Evolutionary conservation across 2,113 vertebrate genomes (phyloP), one percentile per base, ranked within the genome.

Genomic region (Ophthalmolycus amberensis): DNA sequence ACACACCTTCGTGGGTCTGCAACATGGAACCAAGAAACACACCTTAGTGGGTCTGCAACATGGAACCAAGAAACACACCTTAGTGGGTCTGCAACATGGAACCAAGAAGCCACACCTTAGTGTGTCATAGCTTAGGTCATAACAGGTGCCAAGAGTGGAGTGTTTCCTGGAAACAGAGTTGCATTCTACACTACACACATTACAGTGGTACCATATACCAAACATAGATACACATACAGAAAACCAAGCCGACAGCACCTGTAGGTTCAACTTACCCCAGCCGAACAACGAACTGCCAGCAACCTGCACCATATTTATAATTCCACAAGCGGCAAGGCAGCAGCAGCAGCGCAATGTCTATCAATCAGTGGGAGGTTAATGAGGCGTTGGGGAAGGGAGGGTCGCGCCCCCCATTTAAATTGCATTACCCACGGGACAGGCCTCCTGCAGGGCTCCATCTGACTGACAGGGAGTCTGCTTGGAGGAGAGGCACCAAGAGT

Each of bases 281-380:
- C 76, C 1, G 44, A 71, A 68, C 20, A n/a, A 56, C 25, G 59
- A 71, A 46, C 73, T 34, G n/a, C 56, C 60, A 54, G 66, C 69
- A 40, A 70, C 59, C 6, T 38, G 34, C 70, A 85, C 86, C 77
- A 77, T 84, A 82, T 74, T 40, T 76, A 68, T 64, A 72, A 79
- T 80, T 67, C 85, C 68, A 72, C 69, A 8, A 80, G 71, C 80
- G 68, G 0, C 68, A 54, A 76, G 70, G 80, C 80, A 42, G 80
- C 82, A 56, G 64, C 81, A 50, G 81, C 83, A 54, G 58, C 82
- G 82, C 82, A 52, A 74, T 82, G 81, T 91, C 88, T 90, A 89
- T 91, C 89, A 91, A 86, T 93, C 90, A 84, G 88, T 18, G n/a
- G 60, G 52, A 79, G 76, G 87, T 90, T 93, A 92, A 93, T 93